These are phyloP conservation scores for Platichthys stellatus DNA, from an alignment of 2,113 vertebrate genomes.

Conservation along the genomic window DNA sequence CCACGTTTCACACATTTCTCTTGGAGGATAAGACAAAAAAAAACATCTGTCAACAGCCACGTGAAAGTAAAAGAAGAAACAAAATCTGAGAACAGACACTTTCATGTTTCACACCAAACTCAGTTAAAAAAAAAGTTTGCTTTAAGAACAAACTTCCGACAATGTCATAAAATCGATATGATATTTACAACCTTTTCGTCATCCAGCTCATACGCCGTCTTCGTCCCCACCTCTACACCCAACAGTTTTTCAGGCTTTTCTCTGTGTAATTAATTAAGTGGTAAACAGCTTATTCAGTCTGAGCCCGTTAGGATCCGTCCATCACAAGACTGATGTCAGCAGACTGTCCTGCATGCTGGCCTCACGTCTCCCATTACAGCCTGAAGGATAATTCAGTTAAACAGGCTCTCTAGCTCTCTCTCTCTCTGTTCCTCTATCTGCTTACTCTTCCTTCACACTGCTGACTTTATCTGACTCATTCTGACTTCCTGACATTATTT, in stretches of 20 bases:
- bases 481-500: background rate
- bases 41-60: too few species aligned
- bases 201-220: background rate
- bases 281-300: constrained; percentile 67
- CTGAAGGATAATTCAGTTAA: constrained; percentile 67
- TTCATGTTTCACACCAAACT: too few species aligned
- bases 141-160: too few species aligned
- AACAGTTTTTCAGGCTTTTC: background rate
- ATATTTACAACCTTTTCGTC: background rate
- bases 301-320: constrained; percentile 23
- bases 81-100: too few species aligned
- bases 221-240: too few species aligned
- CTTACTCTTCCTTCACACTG: constrained; percentile 33
- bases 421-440: constrained; percentile 10
- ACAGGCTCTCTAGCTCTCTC: constrained; percentile 26
- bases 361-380: constrained; percentile 71
- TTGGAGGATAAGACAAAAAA: too few species aligned
- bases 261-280: constrained; percentile 40
- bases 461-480: too few species aligned
- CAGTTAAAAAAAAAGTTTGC: too few species aligned
- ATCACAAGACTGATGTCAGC: constrained; percentile 80
- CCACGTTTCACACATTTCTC: too few species aligned
- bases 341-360: constrained; percentile 63
- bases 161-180: too few species aligned
- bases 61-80: too few species aligned